These are phyloP conservation scores for Bufotes viridis DNA, from an alignment of 2,797 vertebrate genomes.

Conservation along the genomic window DNA sequence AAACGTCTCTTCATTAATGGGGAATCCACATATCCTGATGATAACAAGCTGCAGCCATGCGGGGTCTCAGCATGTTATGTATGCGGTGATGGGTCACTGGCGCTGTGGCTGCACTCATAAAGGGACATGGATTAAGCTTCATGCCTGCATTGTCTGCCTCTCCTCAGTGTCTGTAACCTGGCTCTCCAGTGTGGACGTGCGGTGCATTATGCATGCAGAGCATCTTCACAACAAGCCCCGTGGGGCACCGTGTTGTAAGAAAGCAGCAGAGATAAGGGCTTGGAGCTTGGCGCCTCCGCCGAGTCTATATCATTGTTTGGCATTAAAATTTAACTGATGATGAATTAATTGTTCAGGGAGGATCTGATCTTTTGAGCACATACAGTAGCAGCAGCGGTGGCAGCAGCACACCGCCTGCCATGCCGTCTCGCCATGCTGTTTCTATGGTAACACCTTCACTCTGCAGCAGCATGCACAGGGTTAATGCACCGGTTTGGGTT, in stretches of 20 bases:
- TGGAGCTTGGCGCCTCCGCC: constrained; percentile 44
- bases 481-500: constrained; percentile 32
- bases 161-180: constrained; percentile 46
- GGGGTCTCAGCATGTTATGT: not conserved
- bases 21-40: not conserved
- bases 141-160: constrained; percentile 6
- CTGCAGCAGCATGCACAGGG: not conserved
- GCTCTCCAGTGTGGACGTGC: constrained; percentile 53
- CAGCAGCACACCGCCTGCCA: constrained; percentile 29
- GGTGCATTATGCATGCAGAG: constrained; percentile 56
- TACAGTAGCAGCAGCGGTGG: not conserved
- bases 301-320: constrained; percentile 56
- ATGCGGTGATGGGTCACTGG: not conserved
- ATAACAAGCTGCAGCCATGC: not conserved
- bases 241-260: constrained; percentile 56
- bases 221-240: constrained; percentile 59
- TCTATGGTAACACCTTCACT: constrained; percentile 50
- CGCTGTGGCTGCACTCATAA: not conserved
- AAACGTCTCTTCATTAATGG: too few relatives aligned
- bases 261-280: constrained; percentile 49
- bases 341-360: constrained; percentile 62
- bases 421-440: constrained; percentile 42
- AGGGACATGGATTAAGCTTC: not conserved
- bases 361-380: constrained; percentile 56
- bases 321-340: constrained; percentile 62